A percentile compares a stretch with the other conserved stretches of the same genome.
Conservation (phyloP, 2,113 vertebrate genomes). For the Loxodonta africana region DNA sequence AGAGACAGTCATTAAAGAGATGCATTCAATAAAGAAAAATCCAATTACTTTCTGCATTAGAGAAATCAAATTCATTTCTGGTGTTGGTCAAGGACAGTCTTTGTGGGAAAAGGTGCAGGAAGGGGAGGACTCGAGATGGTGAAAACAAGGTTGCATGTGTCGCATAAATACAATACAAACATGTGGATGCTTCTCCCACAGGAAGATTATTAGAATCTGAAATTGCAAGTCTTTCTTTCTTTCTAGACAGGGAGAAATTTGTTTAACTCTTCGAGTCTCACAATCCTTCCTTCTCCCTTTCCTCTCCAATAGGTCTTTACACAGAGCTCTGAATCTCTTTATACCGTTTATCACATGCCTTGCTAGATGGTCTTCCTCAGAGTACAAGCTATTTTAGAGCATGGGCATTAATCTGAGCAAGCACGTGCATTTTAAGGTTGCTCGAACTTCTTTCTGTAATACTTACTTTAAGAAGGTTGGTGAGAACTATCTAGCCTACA, state of each 20-base stretch:
- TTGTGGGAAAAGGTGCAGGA: conserved; percentile 63
- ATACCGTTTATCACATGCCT: background rate
- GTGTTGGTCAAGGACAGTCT: conserved; percentile 86
- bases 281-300: background rate
- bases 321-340: background rate
- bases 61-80: conserved; percentile 89
- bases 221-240: background rate
- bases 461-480: background rate
- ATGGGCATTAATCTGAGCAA: background rate
- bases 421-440: background rate
- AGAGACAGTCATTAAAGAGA: conserved; percentile 87
- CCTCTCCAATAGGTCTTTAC: background rate
- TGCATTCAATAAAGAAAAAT: conserved; percentile 88
- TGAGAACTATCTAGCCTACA: background rate
- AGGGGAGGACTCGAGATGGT: conserved; percentile 62
- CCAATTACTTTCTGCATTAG: conserved; percentile 90
- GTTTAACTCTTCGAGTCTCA: conserved; percentile 26
- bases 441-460: background rate
- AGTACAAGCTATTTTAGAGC: background rate
- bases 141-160: conserved; percentile 1
- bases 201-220: conserved; percentile 20
- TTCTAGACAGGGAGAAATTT: background rate
- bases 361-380: background rate
- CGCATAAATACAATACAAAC: background rate
- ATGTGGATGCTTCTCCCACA: background rate